These are phyloP conservation scores for Tetrax tetrax DNA, from an alignment of 2,113 vertebrate species.

Conservation along the genomic window DNA sequence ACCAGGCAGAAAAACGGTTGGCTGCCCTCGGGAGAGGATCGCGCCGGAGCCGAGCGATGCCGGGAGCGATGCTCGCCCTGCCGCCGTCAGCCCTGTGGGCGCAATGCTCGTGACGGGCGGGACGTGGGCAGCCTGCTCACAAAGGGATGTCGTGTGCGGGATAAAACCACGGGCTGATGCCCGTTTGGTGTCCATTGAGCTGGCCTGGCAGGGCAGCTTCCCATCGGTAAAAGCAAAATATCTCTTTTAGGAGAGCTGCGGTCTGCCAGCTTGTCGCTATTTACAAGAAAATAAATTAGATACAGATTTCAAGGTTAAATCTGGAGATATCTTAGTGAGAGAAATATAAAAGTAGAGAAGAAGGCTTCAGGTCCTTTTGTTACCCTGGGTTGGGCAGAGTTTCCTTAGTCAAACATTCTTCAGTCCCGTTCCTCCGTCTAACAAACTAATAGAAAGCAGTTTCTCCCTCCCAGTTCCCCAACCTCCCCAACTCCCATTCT, in stretches of 20 bases:
- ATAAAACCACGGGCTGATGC: too few relatives aligned
- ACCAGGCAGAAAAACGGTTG: background rate
- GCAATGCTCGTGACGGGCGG: too few relatives aligned
- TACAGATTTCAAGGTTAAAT: too few relatives aligned
- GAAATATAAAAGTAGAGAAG: background rate
- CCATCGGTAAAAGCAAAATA: rapidly evolving
- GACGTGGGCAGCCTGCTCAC: rapidly evolving
- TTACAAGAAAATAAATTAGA: background rate
- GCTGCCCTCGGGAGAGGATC: background rate
- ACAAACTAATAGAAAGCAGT: background rate
- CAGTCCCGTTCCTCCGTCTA: background rate
- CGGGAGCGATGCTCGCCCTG: too few relatives aligned
- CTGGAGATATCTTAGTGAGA: background rate
- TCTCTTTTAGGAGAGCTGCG: background rate
- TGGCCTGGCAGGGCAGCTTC: background rate
- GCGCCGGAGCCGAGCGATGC: rapidly evolving
- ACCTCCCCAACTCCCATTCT: too few relatives aligned
- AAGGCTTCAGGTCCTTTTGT: background rate
- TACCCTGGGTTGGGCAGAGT: background rate
- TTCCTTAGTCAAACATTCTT: background rate
- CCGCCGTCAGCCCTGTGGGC: too few relatives aligned
- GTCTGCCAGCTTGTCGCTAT: background rate
- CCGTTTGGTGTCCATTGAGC: too few relatives aligned
- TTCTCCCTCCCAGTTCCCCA: too few relatives aligned
- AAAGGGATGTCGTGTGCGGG: rapidly evolving